Base-by-base conservation (phyloP, 1,140 invertebrate genomes). In the Brachionus angularis region DNA sequence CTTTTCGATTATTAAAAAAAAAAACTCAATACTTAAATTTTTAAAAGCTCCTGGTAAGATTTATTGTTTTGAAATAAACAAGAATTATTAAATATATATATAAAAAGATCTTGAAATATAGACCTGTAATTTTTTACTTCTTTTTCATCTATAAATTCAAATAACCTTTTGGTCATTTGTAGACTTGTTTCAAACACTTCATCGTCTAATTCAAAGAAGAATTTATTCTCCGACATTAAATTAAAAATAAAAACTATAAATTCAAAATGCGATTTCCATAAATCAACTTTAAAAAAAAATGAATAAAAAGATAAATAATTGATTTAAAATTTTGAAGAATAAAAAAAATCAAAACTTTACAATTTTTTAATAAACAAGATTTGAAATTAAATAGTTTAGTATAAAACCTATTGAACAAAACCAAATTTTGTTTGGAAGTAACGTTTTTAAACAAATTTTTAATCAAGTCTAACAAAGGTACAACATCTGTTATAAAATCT, bases 351-450 rank as follows among this genome's bases (percentile, higher is more conserved):
- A 14, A 14, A 14, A 29, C 1, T 5, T 16, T 29, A 58, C 53
- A 42, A 23, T 58, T 58, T 39, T 58, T 58, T 39, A 58, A 58
- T 39, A 39, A 8, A 8, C 18, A 21, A 14, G 53, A 42, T 23
- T 36, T 23, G 25, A 39, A 18, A 23, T 36, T 33, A 58, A 58
- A 58, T 18, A 58, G 18, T 39, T 58, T 58, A 39, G 33, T 39
- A 58, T 58, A 58, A 58, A 58, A 58, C 21, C 8, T 36, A 39
- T 23, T 25, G 16, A 58, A 58, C 33, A 58, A 12, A 10, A 58
- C 10, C 18, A 58, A 58, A 12, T 39, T 16, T 58, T 58, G 18
- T 58, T 36, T 18, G 25, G 16, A 39, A 25, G 25, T 29, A 21
- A 58, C 39, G 5, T 18, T 23, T 58, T 58, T 58, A 29, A 58